These are phyloP conservation scores for Sesamia inferens DNA, from an alignment of 2,888 invertebrate species.

Conservation along the genomic window DNA sequence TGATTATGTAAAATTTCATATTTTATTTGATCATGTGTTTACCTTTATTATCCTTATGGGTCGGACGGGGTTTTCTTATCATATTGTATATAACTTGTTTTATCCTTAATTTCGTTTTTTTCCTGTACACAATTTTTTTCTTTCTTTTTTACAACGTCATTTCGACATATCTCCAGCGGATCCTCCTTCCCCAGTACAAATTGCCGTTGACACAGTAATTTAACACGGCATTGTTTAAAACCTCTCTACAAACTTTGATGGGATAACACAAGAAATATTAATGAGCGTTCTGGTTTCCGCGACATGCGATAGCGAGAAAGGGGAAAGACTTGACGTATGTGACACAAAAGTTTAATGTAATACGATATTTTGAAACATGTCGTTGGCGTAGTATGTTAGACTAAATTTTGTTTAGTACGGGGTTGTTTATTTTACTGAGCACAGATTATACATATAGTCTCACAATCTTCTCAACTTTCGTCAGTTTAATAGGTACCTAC, in stretches of 20 bases:
- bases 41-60: too few relatives aligned
- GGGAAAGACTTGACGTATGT: neutral
- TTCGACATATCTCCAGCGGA: conserved; percentile 15
- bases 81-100: too few relatives aligned
- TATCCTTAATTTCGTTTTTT: too few relatives aligned
- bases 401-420: neutral
- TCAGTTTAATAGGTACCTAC: neutral
- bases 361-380: neutral
- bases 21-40: too few relatives aligned
- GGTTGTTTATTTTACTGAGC: neutral
- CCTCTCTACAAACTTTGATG: conserved; percentile 19
- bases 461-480: neutral
- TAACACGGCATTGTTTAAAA: conserved; percentile 18
- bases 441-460: neutral
- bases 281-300: conserved; percentile 7
- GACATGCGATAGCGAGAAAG: neutral
- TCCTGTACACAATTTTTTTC: too few relatives aligned
- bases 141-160: neutral
- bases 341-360: conserved; percentile 14
- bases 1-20: too few relatives aligned
- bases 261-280: neutral
- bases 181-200: conserved; percentile 22
- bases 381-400: neutral
- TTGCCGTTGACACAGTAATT: conserved; percentile 38
- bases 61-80: too few relatives aligned